These are phyloP conservation scores for Phorcus lineatus DNA, from an alignment of 2,888 invertebrate genomes.

Conservation along the genomic window DNA sequence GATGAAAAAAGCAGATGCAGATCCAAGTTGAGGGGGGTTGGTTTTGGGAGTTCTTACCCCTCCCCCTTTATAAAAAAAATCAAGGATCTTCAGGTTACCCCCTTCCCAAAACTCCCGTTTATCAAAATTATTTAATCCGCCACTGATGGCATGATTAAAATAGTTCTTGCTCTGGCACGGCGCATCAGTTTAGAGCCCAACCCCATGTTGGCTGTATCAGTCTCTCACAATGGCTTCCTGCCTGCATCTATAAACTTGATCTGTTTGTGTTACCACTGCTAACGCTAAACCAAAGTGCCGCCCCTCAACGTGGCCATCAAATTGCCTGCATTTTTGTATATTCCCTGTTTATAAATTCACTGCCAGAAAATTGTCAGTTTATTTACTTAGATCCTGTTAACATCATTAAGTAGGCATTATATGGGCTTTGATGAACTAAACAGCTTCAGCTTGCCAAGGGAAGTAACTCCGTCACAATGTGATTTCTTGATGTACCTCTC, in stretches of 20 bases:
- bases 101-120: no score
- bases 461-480: neutral
- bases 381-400: conserved; percentile 7
- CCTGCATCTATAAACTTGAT: neutral
- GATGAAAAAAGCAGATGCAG: no score
- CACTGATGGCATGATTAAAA: no score
- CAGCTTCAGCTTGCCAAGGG: neutral
- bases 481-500: no score
- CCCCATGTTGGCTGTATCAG: neutral
- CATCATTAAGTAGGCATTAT: conserved; percentile 15
- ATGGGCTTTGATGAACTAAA: neutral
- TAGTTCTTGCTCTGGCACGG: neutral
- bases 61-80: no score
- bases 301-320: neutral
- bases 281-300: neutral
- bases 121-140: no score
- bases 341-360: conserved; percentile 5
- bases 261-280: neutral
- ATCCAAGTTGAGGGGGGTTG: no score
- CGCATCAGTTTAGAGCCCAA: neutral
- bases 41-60: no score
- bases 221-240: neutral
- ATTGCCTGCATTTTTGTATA: conserved; percentile 13
- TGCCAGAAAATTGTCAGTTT: conserved; percentile 15
- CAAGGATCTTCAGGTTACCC: no score